Evolutionary conservation across 1,140 invertebrate genomes (phyloP).

Genomic region (Tyrophagus putrescentiae): DNA sequence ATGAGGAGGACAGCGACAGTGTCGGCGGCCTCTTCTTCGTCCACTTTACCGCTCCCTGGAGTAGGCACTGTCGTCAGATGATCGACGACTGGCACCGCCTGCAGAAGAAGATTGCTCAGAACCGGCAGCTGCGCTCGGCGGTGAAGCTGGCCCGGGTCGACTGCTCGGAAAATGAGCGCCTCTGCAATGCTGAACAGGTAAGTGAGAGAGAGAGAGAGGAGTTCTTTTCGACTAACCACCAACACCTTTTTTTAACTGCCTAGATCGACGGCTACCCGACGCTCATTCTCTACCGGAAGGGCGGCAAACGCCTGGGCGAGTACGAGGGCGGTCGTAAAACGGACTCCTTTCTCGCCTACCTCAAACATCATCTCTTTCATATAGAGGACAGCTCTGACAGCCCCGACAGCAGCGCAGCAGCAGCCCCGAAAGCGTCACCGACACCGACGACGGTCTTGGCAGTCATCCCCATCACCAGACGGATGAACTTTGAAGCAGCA

Average conservation of each 20-base stretch:
- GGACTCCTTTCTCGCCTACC: constrained; percentile 14
- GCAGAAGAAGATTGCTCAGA: not conserved
- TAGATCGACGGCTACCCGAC: constrained; percentile 9
- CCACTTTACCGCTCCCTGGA: constrained; percentile 15
- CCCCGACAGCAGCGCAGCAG: no score
- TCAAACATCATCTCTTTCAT: no score
- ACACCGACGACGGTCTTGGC: no score
- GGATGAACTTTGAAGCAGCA: no score
- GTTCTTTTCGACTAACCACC: not conserved
- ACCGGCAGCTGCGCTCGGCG: no score
- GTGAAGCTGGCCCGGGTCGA: constrained; percentile 5
- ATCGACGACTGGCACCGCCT: not conserved
- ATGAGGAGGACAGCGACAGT: no score
- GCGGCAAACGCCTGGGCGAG: not conserved
- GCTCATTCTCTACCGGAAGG: not conserved
- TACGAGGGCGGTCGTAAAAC: not conserved
- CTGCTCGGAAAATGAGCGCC: not conserved
- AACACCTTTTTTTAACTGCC: not conserved
- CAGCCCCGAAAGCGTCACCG: no score
- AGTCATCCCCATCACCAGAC: no score
- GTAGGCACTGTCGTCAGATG: constrained; percentile 4
- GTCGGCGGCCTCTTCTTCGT: not conserved
- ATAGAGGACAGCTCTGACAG: no score
- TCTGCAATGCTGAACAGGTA: not conserved
- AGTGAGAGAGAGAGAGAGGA: no score